Conservation (phyloP, 2,797 vertebrate genomes). For the Coranthus polyacanthus region DNA sequence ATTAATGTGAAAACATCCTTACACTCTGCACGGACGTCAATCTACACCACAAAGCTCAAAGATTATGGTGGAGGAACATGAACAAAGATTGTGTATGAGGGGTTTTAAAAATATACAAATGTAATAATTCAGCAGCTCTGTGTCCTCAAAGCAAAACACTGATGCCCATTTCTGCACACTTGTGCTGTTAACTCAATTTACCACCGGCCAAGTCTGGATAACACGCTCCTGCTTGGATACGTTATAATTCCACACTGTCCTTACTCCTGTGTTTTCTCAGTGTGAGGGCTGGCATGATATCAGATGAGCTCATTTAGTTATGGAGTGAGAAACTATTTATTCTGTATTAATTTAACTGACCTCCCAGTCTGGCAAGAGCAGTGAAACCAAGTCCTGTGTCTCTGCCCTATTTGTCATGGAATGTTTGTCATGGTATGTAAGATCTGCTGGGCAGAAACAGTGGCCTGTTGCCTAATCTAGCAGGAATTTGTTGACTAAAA, state of each 20-base stretch:
- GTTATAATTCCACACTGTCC: constrained; percentile 26
- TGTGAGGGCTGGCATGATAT: constrained; percentile 22
- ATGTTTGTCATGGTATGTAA: constrained; percentile 78
- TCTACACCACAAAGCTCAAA: neutral
- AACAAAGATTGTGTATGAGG: constrained; percentile 7
- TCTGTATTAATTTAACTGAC: constrained; percentile 52
- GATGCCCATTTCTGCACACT: constrained; percentile 9
- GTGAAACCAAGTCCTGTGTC: constrained; percentile 47
- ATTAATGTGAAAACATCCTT: too few relatives aligned
- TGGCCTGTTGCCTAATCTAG: constrained; percentile 82
- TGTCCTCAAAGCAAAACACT: constrained; percentile 10
- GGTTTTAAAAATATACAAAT: constrained; percentile 5
- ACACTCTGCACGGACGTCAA: too few relatives aligned
- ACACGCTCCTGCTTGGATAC: constrained; percentile 11
- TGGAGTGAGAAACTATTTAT: constrained; percentile 41
- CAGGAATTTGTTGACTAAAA: constrained; percentile 84
- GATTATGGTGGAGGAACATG: constrained; percentile 3
- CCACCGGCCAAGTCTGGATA: constrained; percentile 2
- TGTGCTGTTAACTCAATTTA: neutral
- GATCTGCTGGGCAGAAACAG: constrained; percentile 74
- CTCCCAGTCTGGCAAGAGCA: constrained; percentile 45
- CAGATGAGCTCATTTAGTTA: constrained; percentile 33
- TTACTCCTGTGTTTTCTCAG: constrained; percentile 33
- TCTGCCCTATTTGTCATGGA: constrained; percentile 77
- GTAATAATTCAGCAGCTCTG: neutral